phyloP scores from a whole-genome alignment of 2,113 vertebrate species.

The Pseudopodoces humilis region DNA sequence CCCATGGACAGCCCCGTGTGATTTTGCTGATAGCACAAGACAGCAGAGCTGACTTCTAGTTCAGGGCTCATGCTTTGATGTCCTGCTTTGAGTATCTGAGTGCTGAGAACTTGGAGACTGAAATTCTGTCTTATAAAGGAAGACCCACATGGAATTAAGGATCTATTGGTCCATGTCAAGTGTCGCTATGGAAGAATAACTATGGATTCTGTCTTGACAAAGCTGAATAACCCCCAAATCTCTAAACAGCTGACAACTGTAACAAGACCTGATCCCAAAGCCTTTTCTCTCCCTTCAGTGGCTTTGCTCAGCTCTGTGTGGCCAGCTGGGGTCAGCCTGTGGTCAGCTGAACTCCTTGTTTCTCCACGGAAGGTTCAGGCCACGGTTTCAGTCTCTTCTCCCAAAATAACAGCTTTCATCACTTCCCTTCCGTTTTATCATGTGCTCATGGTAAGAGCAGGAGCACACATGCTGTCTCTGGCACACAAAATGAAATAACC shows the following conservation, averaged over 20 bases:
- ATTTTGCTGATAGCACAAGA: not conserved
- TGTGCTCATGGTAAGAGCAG: not conserved
- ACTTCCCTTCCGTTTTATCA: not conserved
- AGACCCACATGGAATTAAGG: not conserved
- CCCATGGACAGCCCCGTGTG: not conserved
- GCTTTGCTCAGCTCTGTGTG: not conserved
- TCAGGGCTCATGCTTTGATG: not conserved
- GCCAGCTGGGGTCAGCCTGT: conserved; percentile 43
- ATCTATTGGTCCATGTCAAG: not conserved
- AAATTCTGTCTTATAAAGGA: not conserved
- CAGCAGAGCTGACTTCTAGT: not conserved
- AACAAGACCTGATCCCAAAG: not conserved
- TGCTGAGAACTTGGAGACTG: not conserved
- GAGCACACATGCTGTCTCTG: conserved; percentile 54
- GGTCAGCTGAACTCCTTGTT: not conserved
- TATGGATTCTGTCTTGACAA: not conserved
- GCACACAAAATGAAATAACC: not conserved
- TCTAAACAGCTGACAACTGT: not conserved
- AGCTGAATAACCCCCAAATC: not conserved
- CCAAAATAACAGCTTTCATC: conserved; percentile 33
- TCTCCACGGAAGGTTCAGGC: not conserved
- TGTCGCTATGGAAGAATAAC: not conserved
- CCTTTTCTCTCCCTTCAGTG: not conserved
- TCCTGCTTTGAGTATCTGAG: not conserved
- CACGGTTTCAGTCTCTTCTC: not conserved